A percentile compares a stretch with the other conserved stretches of the same genome.
Evolutionary conservation across 2,797 vertebrate genomes (phyloP).

Genomic region (Babyrousa celebensis): DNA sequence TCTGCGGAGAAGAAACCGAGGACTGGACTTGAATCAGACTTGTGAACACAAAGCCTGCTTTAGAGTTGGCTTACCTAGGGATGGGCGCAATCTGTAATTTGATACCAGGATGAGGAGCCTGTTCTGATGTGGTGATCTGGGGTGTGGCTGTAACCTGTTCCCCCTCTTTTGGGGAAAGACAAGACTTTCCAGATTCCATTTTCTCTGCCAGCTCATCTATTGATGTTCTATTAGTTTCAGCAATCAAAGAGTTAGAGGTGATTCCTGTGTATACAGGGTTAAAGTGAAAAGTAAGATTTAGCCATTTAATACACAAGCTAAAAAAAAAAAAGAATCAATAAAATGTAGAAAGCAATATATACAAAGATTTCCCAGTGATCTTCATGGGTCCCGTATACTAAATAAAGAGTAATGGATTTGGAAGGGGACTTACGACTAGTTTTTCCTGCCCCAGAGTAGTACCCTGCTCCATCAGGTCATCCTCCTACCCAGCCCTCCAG

Average conservation of each 20-base stretch:
- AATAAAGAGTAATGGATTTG: not conserved
- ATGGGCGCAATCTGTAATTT: slow-evolving; percentile 87
- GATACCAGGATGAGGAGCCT: slow-evolving; percentile 78
- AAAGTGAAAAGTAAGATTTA: slow-evolving; percentile 43
- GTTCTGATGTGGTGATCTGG: accelerated
- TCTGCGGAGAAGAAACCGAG: not conserved
- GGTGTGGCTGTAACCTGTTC: not conserved
- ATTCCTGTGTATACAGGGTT: slow-evolving; percentile 34
- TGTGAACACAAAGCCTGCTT: not conserved
- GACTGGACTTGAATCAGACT: not conserved
- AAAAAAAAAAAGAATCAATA: not conserved
- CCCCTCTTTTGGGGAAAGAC: not conserved
- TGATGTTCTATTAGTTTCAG: not conserved
- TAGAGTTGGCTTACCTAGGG: slow-evolving; percentile 86
- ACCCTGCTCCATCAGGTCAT: not conserved
- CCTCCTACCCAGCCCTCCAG: not conserved
- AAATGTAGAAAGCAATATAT: not conserved
- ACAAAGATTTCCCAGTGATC: not conserved
- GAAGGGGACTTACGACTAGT: not conserved
- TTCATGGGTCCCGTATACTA: not conserved
- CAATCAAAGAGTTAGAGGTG: not conserved
- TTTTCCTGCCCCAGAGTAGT: not conserved
- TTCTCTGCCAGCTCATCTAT: slow-evolving; percentile 61
- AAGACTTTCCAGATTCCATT: slow-evolving; percentile 21
- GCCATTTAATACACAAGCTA: not conserved